These are phyloP conservation scores for Rhagologus leucostigma DNA, from an alignment of 2,113 vertebrate genomes.

Conservation along the genomic window DNA sequence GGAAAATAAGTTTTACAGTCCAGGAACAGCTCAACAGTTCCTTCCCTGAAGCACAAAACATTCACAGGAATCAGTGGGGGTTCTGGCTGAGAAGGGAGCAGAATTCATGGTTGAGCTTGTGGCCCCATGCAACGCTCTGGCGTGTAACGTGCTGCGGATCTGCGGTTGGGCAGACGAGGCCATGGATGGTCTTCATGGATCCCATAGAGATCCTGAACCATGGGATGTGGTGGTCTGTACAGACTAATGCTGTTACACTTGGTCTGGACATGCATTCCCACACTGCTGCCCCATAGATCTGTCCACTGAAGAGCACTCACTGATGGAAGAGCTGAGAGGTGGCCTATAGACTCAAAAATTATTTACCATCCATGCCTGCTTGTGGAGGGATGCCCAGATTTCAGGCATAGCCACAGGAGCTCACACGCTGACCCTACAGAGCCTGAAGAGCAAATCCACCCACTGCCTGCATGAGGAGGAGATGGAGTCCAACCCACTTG, in stretches of 20 bases:
- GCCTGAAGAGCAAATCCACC: not conserved
- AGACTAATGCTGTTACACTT: not conserved
- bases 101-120: not conserved
- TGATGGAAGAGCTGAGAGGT: not conserved
- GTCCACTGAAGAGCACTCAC: not conserved
- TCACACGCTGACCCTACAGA: accelerated
- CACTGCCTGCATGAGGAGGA: not conserved
- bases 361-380: not conserved
- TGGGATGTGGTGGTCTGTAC: not conserved
- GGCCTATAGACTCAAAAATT: not conserved
- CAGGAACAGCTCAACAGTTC: conserved; percentile 16
- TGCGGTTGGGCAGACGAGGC: accelerated
- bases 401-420: not conserved
- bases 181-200: not conserved
- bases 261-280: not conserved
- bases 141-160: accelerated
- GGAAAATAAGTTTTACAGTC: conserved; percentile 42
- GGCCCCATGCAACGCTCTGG: not conserved
- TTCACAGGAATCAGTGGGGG: not conserved
- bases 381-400: not conserved
- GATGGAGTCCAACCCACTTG: not conserved
- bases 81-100: not conserved
- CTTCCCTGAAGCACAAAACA: conserved; percentile 17
- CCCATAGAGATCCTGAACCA: not conserved
- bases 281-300: not conserved